These are phyloP conservation scores for Andinoacara biseriatus DNA, from an alignment of 2,113 vertebrate genomes.

Conservation along the genomic window DNA sequence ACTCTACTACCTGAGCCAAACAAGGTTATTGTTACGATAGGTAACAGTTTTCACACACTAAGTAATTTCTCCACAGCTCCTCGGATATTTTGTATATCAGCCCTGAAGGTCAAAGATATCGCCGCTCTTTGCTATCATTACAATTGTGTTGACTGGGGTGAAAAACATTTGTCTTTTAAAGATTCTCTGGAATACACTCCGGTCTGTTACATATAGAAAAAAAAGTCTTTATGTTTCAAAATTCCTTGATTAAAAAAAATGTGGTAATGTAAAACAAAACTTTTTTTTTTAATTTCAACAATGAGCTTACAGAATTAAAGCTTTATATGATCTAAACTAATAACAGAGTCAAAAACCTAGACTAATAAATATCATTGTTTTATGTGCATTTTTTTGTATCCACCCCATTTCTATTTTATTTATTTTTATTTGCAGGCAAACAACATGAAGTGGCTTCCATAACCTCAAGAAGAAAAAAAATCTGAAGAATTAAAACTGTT, in stretches of 20 bases:
- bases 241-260: neutral
- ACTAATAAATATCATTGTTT: neutral
- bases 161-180: neutral
- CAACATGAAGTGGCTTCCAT: neutral
- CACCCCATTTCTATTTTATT: neutral
- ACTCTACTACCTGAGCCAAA: neutral
- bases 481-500: neutral
- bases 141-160: neutral
- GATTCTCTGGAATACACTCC: neutral
- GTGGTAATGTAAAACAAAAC: neutral
- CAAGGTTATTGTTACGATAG: neutral
- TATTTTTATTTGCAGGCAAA: neutral
- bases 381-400: neutral
- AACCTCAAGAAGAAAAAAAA: neutral
- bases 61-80: neutral
- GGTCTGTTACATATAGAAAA: neutral
- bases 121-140: neutral
- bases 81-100: neutral
- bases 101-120: neutral
- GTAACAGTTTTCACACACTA: neutral
- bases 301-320: neutral
- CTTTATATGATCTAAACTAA: neutral
- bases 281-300: neutral
- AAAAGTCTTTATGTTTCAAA: neutral
- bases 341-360: neutral